These are phyloP conservation scores for Scaptomyza hsui DNA, from an alignment of 1,140 invertebrate genomes.

Conservation along the genomic window DNA sequence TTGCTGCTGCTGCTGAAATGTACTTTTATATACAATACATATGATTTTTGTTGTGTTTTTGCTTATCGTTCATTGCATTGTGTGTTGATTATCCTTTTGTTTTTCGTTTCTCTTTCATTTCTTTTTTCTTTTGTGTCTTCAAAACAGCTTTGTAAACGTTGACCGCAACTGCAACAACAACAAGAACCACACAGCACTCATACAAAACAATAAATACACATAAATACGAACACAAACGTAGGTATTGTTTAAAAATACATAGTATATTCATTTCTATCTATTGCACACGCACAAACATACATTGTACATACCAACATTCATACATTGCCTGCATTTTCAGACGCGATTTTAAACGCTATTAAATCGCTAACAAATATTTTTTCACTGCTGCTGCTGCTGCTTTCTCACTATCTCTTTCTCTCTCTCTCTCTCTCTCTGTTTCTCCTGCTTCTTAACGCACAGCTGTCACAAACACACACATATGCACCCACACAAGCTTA, in stretches of 20 bases:
- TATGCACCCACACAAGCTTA: slow-evolving; percentile 25
- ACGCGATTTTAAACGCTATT: slow-evolving; percentile 57
- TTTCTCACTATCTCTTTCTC: slow-evolving; percentile 29
- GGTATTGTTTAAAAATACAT: slow-evolving; percentile 27
- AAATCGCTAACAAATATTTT: slow-evolving; percentile 42
- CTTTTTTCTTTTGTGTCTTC: slow-evolving; percentile 31
- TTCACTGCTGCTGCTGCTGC: slow-evolving; percentile 38
- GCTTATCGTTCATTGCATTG: slow-evolving; percentile 24
- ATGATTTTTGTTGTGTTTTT: slow-evolving; percentile 19
- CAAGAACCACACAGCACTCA: slow-evolving; percentile 1
- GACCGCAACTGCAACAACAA: slow-evolving; percentile 20
- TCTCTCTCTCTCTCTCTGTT: slow-evolving; percentile 25
- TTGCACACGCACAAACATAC: not conserved
- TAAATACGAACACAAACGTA: slow-evolving; percentile 36
- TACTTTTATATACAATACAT: not conserved
- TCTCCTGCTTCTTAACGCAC: slow-evolving; percentile 30
- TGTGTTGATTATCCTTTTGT: slow-evolving; percentile 43
- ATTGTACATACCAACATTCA: slow-evolving; percentile 6
- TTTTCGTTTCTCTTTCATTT: slow-evolving; percentile 27
- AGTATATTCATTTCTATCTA: not conserved
- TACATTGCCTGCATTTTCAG: slow-evolving; percentile 37
- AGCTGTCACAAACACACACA: slow-evolving; percentile 47
- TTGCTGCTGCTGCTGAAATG: slow-evolving; percentile 6
- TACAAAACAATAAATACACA: slow-evolving; percentile 5
- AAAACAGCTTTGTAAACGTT: slow-evolving; percentile 53